Percentiles rank a stretch among this genome's conserved stretches.
These are phyloP conservation scores for Leptosomus discolor DNA, from an alignment of 2,113 vertebrate genomes.

Conservation along the genomic window DNA sequence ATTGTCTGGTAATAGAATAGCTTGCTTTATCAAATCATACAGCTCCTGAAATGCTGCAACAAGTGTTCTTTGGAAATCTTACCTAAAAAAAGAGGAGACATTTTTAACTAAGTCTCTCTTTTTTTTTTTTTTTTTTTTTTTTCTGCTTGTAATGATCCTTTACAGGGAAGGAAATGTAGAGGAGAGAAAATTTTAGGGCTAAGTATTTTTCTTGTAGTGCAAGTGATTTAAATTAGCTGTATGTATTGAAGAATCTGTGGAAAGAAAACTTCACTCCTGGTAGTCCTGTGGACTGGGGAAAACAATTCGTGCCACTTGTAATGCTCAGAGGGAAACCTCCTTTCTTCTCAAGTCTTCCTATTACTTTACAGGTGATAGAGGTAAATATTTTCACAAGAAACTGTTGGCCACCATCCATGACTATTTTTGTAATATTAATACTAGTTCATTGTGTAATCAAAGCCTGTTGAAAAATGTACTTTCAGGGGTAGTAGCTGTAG, in stretches of 20 bases:
- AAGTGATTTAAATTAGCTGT: background rate
- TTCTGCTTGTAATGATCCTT: background rate
- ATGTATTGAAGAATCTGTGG: background rate
- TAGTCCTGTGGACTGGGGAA: background rate
- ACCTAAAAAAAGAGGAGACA: background rate
- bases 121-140: no score
- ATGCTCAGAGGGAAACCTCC: background rate
- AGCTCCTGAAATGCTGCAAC: background rate
- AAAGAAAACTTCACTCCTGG: background rate
- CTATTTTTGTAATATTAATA: background rate
- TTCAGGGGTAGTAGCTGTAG: background rate
- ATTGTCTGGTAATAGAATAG: background rate
- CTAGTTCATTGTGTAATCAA: background rate
- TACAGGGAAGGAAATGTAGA: background rate
- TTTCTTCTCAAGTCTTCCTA: background rate
- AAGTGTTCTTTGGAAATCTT: background rate
- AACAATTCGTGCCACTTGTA: background rate
- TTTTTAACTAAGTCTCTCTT: background rate
- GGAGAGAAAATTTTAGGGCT: background rate
- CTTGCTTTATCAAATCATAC: background rate
- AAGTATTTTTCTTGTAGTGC: background rate
- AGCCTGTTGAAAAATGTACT: background rate
- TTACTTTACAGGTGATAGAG: background rate
- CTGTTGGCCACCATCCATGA: background rate
- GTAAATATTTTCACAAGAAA: background rate